Evolutionary conservation across 2,888 invertebrate genomes (phyloP).

Genomic region (Ichneumon xanthorius): DNA sequence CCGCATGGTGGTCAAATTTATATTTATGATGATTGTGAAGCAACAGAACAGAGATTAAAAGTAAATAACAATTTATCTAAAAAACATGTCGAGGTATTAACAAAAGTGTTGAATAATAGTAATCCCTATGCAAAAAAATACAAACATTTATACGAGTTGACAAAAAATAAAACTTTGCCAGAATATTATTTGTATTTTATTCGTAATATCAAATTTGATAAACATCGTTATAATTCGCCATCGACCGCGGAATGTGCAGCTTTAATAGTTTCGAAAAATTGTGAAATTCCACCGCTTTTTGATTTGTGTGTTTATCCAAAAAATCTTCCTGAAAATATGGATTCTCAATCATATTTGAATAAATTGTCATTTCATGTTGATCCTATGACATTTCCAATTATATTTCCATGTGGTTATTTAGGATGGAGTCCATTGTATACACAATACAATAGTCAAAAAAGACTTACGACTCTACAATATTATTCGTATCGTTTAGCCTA

Average conservation of each 20-base stretch:
- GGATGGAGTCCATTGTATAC: slow-evolving; percentile 30
- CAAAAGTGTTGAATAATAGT: neutral
- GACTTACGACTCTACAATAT: slow-evolving; percentile 35
- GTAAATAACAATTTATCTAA: neutral
- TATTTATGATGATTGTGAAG: neutral
- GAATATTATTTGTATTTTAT: slow-evolving; percentile 34
- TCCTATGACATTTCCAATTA: slow-evolving; percentile 49
- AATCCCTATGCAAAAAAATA: neutral
- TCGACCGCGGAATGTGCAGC: slow-evolving; percentile 47
- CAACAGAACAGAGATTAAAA: neutral
- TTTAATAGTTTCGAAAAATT: slow-evolving; percentile 39
- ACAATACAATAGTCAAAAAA: neutral
- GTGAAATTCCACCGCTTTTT: neutral
- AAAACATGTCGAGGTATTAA: neutral
- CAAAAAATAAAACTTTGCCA: neutral
- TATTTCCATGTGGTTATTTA: slow-evolving; percentile 45
- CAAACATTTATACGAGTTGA: neutral
- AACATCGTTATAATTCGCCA: slow-evolving; percentile 40
- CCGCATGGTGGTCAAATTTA: slow-evolving; percentile 30
- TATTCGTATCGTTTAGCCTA: slow-evolving; percentile 39
- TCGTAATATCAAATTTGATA: neutral
- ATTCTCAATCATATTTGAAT: slow-evolving; percentile 29
- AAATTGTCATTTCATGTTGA: slow-evolving; percentile 48
- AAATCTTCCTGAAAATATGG: neutral
- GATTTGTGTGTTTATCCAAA: slow-evolving; percentile 53